Evolutionary conservation across 2,888 invertebrate species (phyloP).

Genomic region (Carcina quercana): DNA sequence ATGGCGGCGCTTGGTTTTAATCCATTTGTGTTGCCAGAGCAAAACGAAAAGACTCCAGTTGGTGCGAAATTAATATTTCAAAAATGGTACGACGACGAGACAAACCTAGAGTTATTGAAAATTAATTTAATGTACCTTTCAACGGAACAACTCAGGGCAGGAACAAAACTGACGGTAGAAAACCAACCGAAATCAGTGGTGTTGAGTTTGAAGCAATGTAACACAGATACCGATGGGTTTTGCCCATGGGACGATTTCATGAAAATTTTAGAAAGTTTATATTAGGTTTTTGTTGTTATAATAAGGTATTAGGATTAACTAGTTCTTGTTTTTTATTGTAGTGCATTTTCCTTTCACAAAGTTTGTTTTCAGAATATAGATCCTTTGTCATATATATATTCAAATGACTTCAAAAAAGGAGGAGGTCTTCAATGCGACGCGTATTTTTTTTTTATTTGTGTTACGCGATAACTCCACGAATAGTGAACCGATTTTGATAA

Average conservation of each 20-base stretch:
- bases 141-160: constrained; percentile 34
- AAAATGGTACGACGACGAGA: constrained; percentile 37
- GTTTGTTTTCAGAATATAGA: too few species aligned
- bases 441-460: too few species aligned
- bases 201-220: constrained; percentile 33
- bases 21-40: constrained; percentile 30
- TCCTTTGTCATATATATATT: too few species aligned
- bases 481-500: too few species aligned
- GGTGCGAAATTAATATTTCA: constrained; percentile 56
- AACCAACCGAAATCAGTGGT: constrained; percentile 34
- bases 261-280: constrained; percentile 9
- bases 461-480: too few species aligned
- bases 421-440: too few species aligned
- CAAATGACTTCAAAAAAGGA: too few species aligned
- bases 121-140: constrained; percentile 45
- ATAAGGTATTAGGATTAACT: too few species aligned
- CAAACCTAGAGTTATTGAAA: constrained; percentile 33
- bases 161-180: constrained; percentile 21
- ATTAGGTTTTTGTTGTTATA: neutral
- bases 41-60: constrained; percentile 45
- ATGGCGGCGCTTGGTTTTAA: constrained; percentile 35
- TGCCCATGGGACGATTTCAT: constrained; percentile 40
- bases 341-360: too few species aligned
- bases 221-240: constrained; percentile 28
- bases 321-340: too few species aligned